Evolutionary conservation across 2,888 invertebrate species (phyloP).

Genomic region (Octonoba sinensis): DNA sequence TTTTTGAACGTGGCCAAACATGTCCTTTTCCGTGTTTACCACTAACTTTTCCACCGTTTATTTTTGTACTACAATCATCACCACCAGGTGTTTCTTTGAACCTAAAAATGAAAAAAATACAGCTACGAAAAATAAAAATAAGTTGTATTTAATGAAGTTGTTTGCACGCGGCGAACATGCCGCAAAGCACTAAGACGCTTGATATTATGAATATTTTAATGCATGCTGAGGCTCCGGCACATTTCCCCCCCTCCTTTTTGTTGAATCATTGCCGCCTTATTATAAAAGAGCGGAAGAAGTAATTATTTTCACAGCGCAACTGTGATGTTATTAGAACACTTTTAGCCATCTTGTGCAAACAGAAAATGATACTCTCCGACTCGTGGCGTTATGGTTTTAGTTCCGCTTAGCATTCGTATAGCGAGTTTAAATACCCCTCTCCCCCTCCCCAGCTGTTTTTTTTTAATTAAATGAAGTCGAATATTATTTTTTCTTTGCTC

Average conservation of each 20-base stretch:
- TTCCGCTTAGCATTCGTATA: too few relatives aligned
- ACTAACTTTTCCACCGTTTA: conserved; percentile 17
- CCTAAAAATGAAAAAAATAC: conserved; percentile 1
- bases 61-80: conserved; percentile 4
- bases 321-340: conserved; percentile 19
- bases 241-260: conserved; percentile 9
- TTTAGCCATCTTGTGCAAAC: conserved; percentile 40
- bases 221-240: conserved; percentile 10
- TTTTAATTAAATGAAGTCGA: too few relatives aligned
- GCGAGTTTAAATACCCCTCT: too few relatives aligned
- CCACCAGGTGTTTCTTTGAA: conserved; percentile 47
- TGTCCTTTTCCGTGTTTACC: conserved; percentile 6
- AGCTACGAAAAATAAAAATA: conserved; percentile 31
- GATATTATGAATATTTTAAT: conserved; percentile 56
- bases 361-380: conserved; percentile 5
- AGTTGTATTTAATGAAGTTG: conserved; percentile 53
- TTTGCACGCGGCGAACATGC: conserved; percentile 36
- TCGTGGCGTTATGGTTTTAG: too few relatives aligned
- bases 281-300: conserved; percentile 34
- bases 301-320: conserved; percentile 44
- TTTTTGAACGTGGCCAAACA: conserved; percentile 24
- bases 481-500: too few relatives aligned
- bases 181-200: conserved; percentile 30
- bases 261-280: conserved; percentile 32
- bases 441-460: too few relatives aligned